Evolutionary conservation across 2,113 vertebrate species (phyloP).

Genomic region (Ceyx melanurus): DNA sequence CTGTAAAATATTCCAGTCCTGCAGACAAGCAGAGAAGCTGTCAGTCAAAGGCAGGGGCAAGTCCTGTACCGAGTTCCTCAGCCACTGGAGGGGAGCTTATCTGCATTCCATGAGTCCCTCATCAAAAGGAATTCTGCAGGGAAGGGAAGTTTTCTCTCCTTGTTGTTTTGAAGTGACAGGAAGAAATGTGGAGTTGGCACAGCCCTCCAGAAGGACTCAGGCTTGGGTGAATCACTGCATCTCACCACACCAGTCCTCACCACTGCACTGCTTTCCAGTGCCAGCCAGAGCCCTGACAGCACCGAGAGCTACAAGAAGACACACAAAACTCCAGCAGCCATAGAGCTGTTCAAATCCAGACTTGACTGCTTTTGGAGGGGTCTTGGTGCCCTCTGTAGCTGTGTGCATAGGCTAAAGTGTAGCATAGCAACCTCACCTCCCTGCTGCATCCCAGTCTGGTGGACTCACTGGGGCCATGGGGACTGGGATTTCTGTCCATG

Average conservation of each 20-base stretch:
- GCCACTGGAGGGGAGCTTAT: not conserved
- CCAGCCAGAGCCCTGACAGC: not conserved
- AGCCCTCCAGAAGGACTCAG: not conserved
- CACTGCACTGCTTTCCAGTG: not conserved
- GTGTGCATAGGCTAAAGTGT: too few species aligned
- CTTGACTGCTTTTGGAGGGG: not conserved
- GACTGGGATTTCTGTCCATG: not conserved
- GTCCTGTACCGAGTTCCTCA: not conserved
- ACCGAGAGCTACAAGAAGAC: fast-evolving
- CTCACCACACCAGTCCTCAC: not conserved
- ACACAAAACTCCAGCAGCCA: fast-evolving
- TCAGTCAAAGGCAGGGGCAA: not conserved
- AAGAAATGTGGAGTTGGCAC: not conserved
- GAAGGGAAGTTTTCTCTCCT: not conserved
- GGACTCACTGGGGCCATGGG: too few species aligned
- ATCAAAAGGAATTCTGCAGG: not conserved
- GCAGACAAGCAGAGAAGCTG: not conserved
- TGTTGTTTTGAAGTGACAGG: not conserved
- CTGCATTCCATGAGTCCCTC: not conserved
- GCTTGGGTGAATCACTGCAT: not conserved
- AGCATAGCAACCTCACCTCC: not conserved
- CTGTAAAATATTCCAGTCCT: not conserved
- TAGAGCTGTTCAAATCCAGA: not conserved
- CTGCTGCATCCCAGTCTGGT: not conserved
- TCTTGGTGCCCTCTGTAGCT: not conserved